Evolutionary conservation across 2,888 invertebrate species (phyloP).

Genomic region (Drosophila flavopinicola): DNA sequence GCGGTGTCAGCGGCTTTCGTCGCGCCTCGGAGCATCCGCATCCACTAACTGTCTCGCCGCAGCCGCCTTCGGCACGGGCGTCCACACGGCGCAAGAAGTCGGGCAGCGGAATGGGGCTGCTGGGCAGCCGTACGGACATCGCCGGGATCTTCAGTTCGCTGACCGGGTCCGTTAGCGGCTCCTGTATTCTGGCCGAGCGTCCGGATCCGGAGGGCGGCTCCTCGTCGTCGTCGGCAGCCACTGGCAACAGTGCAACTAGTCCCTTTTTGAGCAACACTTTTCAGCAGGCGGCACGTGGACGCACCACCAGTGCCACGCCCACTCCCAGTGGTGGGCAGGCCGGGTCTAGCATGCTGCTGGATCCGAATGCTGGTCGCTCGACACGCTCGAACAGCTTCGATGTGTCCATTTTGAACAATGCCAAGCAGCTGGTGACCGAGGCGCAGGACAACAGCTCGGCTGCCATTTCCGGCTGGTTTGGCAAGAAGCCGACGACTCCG

Average conservation of each 20-base stretch:
- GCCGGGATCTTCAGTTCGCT: slow-evolving; percentile 89
- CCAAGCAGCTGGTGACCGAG: slow-evolving; percentile 83
- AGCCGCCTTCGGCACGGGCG: slow-evolving; percentile 67
- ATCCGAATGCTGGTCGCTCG: slow-evolving; percentile 85
- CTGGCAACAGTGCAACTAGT: slow-evolving; percentile 54
- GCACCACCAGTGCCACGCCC: slow-evolving; percentile 74
- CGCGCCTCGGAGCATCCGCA: slow-evolving; percentile 91
- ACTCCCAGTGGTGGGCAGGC: slow-evolving; percentile 56
- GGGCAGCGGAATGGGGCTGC: slow-evolving; percentile 86
- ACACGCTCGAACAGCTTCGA: slow-evolving; percentile 94
- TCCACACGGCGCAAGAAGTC: slow-evolving; percentile 81
- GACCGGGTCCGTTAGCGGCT: slow-evolving; percentile 87
- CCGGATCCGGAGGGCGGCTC: slow-evolving; percentile 63
- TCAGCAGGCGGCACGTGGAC: slow-evolving; percentile 69
- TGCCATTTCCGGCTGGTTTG: slow-evolving; percentile 90
- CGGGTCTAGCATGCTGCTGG: slow-evolving; percentile 72
- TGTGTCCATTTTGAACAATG: slow-evolving; percentile 88
- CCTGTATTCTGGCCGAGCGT: slow-evolving; percentile 89
- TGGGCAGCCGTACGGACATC: slow-evolving; percentile 93
- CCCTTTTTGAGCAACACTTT: slow-evolving; percentile 61
- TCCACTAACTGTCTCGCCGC: slow-evolving; percentile 73
- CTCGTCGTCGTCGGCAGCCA: slow-evolving; percentile 64
- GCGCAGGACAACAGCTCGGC: slow-evolving; percentile 85
- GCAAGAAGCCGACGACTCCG: slow-evolving; percentile 91
- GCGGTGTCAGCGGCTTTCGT: slow-evolving; percentile 82